A percentile compares a stretch with the other conserved stretches of the same genome.
Evolutionary conservation across 2,797 vertebrate species (phyloP).

Genomic region (Prionace glauca): DNA sequence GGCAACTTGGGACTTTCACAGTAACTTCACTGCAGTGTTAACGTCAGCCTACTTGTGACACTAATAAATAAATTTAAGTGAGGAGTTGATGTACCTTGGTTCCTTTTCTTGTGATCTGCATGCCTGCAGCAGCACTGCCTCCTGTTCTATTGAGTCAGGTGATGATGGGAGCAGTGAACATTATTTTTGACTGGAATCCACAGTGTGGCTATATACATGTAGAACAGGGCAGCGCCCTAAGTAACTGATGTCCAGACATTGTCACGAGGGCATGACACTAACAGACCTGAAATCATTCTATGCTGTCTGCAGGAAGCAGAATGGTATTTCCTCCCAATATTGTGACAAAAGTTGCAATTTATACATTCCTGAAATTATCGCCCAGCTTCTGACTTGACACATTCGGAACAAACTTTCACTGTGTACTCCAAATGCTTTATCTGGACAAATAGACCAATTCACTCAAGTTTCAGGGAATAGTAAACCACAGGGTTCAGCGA

Average conservation of each 20-base stretch:
- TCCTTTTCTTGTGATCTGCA: neutral
- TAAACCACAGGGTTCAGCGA: neutral
- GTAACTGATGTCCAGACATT: neutral
- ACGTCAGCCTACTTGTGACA: no score
- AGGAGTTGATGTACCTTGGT: neutral
- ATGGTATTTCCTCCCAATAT: neutral
- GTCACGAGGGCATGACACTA: neutral
- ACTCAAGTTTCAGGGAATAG: neutral
- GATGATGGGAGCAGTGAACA: neutral
- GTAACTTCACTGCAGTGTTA: no score
- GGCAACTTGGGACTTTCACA: no score
- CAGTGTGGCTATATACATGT: neutral
- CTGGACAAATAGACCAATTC: neutral
- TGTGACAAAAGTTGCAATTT: neutral
- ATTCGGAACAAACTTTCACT: neutral
- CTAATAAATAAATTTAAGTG: neutral
- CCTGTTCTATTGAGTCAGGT: neutral
- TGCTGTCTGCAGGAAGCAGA: neutral
- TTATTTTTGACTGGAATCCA: neutral
- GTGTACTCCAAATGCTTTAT: neutral
- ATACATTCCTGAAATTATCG: slow-evolving; percentile 11
- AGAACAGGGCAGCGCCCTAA: neutral
- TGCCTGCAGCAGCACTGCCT: neutral
- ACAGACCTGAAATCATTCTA: neutral
- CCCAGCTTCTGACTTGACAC: slow-evolving; percentile 13